Conservation (phyloP, 2,888 invertebrate genomes). For the Microplitis deprimator region DNA sequence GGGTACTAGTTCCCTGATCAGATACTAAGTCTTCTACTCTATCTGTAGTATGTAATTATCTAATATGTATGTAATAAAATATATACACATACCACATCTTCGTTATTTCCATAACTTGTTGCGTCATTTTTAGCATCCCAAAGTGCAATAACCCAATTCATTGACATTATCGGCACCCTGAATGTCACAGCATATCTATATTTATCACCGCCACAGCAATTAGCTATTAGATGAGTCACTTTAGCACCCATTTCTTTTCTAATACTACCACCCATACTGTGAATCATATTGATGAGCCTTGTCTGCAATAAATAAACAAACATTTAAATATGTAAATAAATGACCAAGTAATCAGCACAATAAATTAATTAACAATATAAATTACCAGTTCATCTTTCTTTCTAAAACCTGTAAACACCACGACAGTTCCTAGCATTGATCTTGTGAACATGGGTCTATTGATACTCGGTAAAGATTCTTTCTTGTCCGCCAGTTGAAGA, state of each 20-base stretch:
- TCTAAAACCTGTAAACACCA: constrained; percentile 94
- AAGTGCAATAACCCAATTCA: constrained; percentile 89
- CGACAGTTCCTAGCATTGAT: constrained; percentile 89
- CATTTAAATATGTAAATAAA: constrained; percentile 26
- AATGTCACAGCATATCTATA: constrained; percentile 94
- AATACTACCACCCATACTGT: constrained; percentile 97
- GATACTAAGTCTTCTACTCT: no score
- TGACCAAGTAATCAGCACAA: constrained; percentile 11
- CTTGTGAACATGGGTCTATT: constrained; percentile 89
- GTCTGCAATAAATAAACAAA: constrained; percentile 74
- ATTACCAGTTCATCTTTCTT: constrained; percentile 91
- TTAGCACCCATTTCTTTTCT: constrained; percentile 90
- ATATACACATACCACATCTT: constrained; percentile 76
- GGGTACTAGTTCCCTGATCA: no score
- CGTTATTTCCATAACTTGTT: constrained; percentile 80
- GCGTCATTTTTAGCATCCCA: constrained; percentile 87
- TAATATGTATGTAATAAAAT: neutral
- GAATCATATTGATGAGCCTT: constrained; percentile 89
- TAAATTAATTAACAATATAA: constrained; percentile 44
- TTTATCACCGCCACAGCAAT: constrained; percentile 90
- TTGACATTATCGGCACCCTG: constrained; percentile 89
- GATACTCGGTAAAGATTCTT: constrained; percentile 81
- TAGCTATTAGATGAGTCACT: constrained; percentile 95
- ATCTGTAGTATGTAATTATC: no score
- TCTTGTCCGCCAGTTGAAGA: constrained; percentile 80